phyloP scores from a whole-genome alignment of 2,888 invertebrate species.

The Drosophila leonis region DNA sequence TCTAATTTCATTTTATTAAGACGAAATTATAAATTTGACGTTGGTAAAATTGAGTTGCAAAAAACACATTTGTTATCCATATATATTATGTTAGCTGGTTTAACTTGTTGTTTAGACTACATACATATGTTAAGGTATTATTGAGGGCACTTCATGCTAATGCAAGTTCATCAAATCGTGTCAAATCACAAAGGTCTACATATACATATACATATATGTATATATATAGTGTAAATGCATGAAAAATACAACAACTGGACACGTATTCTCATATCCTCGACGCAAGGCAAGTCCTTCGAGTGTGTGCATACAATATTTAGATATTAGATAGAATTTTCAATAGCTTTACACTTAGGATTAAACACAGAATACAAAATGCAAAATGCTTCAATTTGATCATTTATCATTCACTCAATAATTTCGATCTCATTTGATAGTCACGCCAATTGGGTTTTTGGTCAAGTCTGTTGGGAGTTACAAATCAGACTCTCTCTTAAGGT shows the following conservation, averaged over 20 bases:
- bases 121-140: conserved; percentile 7
- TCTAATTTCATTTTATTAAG: conserved; percentile 65
- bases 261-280: conserved; percentile 12
- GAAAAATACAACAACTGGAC: conserved; percentile 48
- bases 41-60: conserved; percentile 35
- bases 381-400: conserved; percentile 16
- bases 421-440: conserved; percentile 2
- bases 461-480: too few species aligned
- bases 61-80: conserved; percentile 37
- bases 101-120: conserved; percentile 33
- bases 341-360: conserved; percentile 17
- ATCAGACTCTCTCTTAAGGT: conserved; percentile 34
- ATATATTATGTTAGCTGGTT: conserved; percentile 24
- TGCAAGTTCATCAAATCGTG: conserved; percentile 29
- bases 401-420: too few species aligned
- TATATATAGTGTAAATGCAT: conserved; percentile 42
- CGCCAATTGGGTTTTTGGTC: conserved; percentile 5
- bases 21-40: conserved; percentile 62
- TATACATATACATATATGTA: conserved; percentile 4
- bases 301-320: conserved; percentile 1
- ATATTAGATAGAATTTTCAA: background rate
- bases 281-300: background rate
- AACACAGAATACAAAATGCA: conserved; percentile 13
- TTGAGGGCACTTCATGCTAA: conserved; percentile 11
- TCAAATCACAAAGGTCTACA: conserved; percentile 25